Base-by-base conservation (phyloP, 2,797 vertebrate species). In the Thalassophryne amazonica region DNA sequence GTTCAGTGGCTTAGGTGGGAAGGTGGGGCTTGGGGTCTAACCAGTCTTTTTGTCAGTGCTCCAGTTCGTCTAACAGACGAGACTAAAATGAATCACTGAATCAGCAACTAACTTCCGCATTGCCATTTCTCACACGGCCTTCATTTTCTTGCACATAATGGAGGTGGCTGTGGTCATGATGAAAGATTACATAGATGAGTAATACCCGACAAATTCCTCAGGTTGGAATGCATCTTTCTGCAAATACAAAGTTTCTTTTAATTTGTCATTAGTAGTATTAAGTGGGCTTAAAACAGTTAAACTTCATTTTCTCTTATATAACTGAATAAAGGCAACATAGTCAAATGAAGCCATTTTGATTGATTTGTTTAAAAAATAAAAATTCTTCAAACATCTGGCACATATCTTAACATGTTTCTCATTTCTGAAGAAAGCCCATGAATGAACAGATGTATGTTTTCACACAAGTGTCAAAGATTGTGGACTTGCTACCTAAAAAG, bases 1-100 rank as follows among this genome's bases (percentile, higher is more conserved):
- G 50, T 56, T n/a, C n/a, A n/a, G n/a, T n/a, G 5, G 15, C 36
- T 4, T n/a, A 45, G 23, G 72, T 71, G 72, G 74, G 76, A 47
- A 69, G 66, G 41, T 45, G 46, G 49, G 27, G 69, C 72, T 77
- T 79, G 73, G 86, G 83, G 83, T 85, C 79, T 83, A 83, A 88
- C 46, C 66, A 73, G 42, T 33, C n/a, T n/a, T 7, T 8, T 34
- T 48, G 16, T 11, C 31, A 12, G 34, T 60, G 51, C 52, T 38
- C 59, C 30, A 79, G 42, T 61, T 65, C 21, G 14, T 37, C 31
- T 4, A 22, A 62, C 41, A 45, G 43, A 24, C 3, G 9, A 30
- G 27, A 48, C 11, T 18, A 12, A 30, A 51, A 47, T 42, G 51
- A 63, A 55, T 72, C 51, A 57, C 41, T 82, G 55, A 79, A 7